Evolutionary conservation across 2,797 vertebrate species (phyloP), one percentile per base, ranked within the genome.

Genomic region (Lagothrix lagotricha): DNA sequence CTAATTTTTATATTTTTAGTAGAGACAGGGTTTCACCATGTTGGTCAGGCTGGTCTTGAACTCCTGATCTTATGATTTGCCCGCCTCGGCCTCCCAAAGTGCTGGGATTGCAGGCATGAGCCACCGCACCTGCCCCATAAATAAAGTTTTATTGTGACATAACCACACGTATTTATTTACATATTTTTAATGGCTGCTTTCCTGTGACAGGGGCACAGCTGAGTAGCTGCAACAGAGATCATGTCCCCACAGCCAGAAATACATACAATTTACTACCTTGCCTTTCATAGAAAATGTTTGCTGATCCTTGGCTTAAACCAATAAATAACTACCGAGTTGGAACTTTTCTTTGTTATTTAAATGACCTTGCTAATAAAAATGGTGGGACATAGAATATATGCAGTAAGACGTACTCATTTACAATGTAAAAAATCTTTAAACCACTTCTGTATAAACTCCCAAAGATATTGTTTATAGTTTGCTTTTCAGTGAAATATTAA

Each of bases 301-400:
- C 39, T 92, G 10, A 83, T n/a, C 19, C 33, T 11, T 17, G 4
- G 5, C 46, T 88, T 88, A 92, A 88, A 57, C 7, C 44, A 77
- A 7, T 61, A 17, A 81, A 79, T 81, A 84, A 13, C 14, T 26
- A 89, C 0, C 36, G 7, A 41, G 15, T 52, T 94, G 46, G 30
- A 50, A 52, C 4, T 67, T 94, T 82, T 67, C 36, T 93, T 83
- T 77, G 90, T 76, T 90, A 64, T 72, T 93, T 44, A 86, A 95
- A 86, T 33, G 50, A 70, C 4, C 10, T 19, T 58, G 26, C 3
- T 57, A 76, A 64, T 39, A 86, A 61, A 19, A 17, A 13, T 30
- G 7, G 44, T 24, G 10, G 2, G 46, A 24, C 3, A 44, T 22
- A 10, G 15, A 44, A 26, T 41, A 61, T 10, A 64, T 61, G 14